Evolutionary conservation across 2,888 invertebrate genomes (phyloP).

Genomic region (Caenorhabditis sp.): DNA sequence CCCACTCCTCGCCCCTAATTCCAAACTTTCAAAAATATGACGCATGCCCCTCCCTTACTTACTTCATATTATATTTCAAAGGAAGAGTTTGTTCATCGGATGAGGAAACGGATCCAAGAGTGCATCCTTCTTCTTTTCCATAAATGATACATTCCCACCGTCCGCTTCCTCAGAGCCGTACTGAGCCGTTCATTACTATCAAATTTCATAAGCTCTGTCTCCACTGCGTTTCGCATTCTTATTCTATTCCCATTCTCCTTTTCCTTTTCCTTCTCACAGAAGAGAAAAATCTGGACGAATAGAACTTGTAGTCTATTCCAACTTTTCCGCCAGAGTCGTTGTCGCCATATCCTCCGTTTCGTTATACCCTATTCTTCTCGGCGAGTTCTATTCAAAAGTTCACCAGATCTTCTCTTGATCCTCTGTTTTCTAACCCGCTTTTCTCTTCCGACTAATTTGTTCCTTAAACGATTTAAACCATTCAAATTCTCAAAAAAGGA

Average conservation of each 20-base stretch:
- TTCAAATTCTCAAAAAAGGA: no score
- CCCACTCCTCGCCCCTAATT: no score
- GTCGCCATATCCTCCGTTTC: constrained; percentile 22
- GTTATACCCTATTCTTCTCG: constrained; percentile 45
- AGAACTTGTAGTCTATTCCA: no score
- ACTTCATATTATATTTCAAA: constrained; percentile 34
- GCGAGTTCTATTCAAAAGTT: constrained; percentile 45
- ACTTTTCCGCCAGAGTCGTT: constrained; percentile 31
- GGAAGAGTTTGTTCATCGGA: constrained; percentile 36
- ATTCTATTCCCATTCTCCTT: no score
- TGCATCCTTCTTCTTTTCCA: constrained; percentile 13
- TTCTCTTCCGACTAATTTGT: no score
- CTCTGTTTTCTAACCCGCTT: constrained; percentile 32
- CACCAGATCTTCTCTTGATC: constrained; percentile 39
- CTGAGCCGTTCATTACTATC: constrained; percentile 59
- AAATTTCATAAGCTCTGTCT: constrained; percentile 51
- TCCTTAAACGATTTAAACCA: no score
- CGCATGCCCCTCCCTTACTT: constrained; percentile 12
- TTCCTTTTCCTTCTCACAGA: constrained; percentile 19
- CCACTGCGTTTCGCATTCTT: not conserved
- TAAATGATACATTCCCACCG: constrained; percentile 49
- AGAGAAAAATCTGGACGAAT: no score
- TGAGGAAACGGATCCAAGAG: constrained; percentile 1
- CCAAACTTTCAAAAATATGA: constrained; percentile 7
- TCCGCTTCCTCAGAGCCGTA: constrained; percentile 17